Evolutionary conservation across 1,140 invertebrate genomes (phyloP).

Genomic region (Drosophila nigromelanica): DNA sequence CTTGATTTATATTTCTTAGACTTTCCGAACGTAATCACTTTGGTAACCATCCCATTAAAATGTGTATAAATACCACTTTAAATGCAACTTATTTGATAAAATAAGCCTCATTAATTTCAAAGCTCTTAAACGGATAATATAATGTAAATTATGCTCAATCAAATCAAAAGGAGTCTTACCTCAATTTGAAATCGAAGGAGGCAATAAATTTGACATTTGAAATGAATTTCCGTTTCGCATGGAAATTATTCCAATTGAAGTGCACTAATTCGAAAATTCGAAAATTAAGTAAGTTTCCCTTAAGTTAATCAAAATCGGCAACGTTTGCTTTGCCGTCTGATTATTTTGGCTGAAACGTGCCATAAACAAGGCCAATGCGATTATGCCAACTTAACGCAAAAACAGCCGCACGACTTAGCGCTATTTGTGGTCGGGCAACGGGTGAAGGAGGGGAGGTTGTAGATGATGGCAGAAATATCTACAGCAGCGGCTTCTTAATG

Average conservation of each 20-base stretch:
- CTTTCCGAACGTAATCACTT: neutral
- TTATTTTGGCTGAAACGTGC: conserved; percentile 59
- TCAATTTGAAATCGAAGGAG: neutral
- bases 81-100: neutral
- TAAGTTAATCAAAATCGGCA: conserved; percentile 58
- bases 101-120: neutral
- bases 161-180: neutral
- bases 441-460: neutral
- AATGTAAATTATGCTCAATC: conserved; percentile 11
- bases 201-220: conserved; percentile 21
- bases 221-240: conserved; percentile 27
- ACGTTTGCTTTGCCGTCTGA: conserved; percentile 48
- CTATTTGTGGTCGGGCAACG: neutral
- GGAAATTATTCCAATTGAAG: conserved; percentile 2
- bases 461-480: conserved; percentile 14
- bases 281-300: conserved; percentile 41
- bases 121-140: neutral
- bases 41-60: conserved; percentile 15
- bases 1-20: neutral
- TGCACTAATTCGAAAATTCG: neutral
- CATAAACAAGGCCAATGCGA: conserved; percentile 53
- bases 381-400: conserved; percentile 33
- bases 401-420: conserved; percentile 27
- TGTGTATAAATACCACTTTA: neutral
- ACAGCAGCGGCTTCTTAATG: conserved; percentile 50